These are phyloP conservation scores for Erynnis tages DNA, from an alignment of 2,888 invertebrate species.

Conservation along the genomic window DNA sequence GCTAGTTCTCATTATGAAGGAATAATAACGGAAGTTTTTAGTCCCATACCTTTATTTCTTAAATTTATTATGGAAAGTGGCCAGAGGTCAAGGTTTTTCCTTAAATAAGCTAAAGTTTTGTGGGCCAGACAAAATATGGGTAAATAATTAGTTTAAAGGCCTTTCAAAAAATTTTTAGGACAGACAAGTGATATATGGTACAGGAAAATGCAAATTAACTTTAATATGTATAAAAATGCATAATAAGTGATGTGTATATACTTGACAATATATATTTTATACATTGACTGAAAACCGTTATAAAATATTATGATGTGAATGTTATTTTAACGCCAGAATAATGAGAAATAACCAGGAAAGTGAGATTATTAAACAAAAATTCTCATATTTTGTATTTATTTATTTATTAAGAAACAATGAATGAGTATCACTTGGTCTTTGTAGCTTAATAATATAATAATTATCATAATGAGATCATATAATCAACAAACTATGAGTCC, in stretches of 20 bases:
- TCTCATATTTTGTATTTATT: too few relatives aligned
- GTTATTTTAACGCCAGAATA: conserved; percentile 27
- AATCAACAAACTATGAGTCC: conserved; percentile 9
- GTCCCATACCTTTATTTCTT: neutral
- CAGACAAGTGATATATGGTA: conserved; percentile 1
- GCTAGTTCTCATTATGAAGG: too few relatives aligned
- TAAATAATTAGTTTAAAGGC: neutral
- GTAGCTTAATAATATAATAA: neutral
- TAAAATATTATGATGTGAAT: conserved; percentile 29
- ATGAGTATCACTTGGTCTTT: conserved; percentile 7
- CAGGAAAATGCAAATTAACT: neutral
- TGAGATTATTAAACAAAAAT: conserved; percentile 27
- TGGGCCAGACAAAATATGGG: neutral
- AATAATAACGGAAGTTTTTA: too few relatives aligned
- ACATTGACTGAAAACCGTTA: conserved; percentile 24
- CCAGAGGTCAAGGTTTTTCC: neutral
- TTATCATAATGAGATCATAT: neutral
- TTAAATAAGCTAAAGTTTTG: neutral
- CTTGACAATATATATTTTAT: conserved; percentile 1
- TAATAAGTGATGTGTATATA: conserved; percentile 1
- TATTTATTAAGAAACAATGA: conserved; percentile 26
- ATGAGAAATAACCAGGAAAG: conserved; percentile 30
- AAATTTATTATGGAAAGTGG: neutral
- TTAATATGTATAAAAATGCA: conserved; percentile 2
- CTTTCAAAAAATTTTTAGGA: neutral